Conservation (phyloP, 1,140 invertebrate genomes). For the Calycopis cecrops region DNA sequence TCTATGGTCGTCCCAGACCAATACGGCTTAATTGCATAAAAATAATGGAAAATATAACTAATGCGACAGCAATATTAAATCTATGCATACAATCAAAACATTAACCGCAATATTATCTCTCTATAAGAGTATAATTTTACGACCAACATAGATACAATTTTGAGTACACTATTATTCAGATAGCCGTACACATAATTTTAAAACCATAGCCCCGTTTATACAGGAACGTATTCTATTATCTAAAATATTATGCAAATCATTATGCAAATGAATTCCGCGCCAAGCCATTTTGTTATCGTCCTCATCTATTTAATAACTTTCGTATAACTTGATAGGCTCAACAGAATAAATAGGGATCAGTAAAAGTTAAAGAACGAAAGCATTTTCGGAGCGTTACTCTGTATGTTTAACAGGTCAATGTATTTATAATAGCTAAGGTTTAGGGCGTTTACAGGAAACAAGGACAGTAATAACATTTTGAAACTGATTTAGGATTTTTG, state of each 20-base stretch:
- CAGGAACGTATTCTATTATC: conserved; percentile 4
- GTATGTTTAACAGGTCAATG: background rate
- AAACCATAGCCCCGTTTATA: background rate
- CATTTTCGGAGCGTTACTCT: background rate
- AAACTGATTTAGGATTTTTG: background rate
- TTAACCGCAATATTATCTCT: background rate
- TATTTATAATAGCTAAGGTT: background rate
- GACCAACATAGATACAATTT: background rate
- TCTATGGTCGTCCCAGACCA: background rate
- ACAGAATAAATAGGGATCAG: background rate
- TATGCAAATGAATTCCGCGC: background rate
- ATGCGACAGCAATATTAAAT: background rate
- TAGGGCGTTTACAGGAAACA: background rate
- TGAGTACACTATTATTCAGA: background rate
- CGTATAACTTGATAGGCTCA: background rate
- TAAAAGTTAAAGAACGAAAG: background rate
- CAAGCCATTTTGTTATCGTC: background rate
- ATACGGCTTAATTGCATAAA: background rate
- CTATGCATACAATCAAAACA: background rate
- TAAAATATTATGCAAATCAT: conserved; percentile 9
- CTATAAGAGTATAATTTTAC: background rate
- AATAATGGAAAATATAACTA: background rate
- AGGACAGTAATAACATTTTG: background rate
- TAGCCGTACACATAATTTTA: background rate
- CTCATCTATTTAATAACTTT: conserved; percentile 7